phyloP scores from a whole-genome alignment of 2,888 invertebrate genomes.

The Drosophila tripunctata region DNA sequence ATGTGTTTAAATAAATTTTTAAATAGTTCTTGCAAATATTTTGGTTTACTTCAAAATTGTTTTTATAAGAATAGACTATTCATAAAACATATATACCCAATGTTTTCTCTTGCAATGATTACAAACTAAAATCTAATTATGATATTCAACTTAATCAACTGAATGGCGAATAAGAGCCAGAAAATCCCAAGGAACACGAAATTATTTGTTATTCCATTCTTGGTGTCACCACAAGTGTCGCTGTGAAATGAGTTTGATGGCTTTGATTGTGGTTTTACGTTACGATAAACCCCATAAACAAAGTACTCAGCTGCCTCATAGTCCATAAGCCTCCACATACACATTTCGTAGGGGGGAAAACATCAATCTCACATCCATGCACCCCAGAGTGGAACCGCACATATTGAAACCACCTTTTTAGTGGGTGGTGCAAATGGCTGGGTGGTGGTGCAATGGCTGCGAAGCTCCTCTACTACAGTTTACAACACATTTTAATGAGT shows the following conservation, averaged over 20 bases:
- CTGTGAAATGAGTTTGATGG: conserved; percentile 36
- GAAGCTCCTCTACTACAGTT: conserved; percentile 34
- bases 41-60: no score
- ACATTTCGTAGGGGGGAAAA: conserved; percentile 19
- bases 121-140: not conserved
- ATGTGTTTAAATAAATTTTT: not conserved
- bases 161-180: not conserved
- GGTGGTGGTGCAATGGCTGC: conserved; percentile 6
- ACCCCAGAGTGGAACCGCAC: conserved; percentile 25
- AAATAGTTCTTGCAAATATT: no score
- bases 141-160: not conserved
- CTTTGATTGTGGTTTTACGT: conserved; percentile 31
- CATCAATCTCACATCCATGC: conserved; percentile 35
- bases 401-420: conserved; percentile 50
- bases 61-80: no score
- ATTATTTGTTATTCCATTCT: conserved; percentile 17
- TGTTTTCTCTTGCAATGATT: not conserved
- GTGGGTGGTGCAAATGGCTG: not conserved
- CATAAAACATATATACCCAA: no score
- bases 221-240: conserved; percentile 10
- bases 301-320: conserved; percentile 36
- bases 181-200: not conserved
- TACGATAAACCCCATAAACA: conserved; percentile 52
- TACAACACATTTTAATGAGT: conserved; percentile 71
- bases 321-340: conserved; percentile 44